These are phyloP conservation scores for Valencia hispanica DNA, from an alignment of 2,797 vertebrate species.

Conservation along the genomic window DNA sequence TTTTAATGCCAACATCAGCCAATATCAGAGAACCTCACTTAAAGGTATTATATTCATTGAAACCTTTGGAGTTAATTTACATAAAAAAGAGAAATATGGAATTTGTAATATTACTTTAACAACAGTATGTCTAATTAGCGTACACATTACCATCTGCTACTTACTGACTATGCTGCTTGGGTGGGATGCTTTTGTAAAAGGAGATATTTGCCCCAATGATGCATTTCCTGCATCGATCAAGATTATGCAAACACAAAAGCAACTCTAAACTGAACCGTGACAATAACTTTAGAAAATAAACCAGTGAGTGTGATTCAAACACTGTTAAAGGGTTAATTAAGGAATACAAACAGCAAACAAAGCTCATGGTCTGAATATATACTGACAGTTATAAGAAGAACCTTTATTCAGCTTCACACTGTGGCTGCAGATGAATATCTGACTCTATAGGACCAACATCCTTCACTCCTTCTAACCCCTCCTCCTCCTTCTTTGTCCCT, in stretches of 20 bases:
- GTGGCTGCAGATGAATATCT: slow-evolving; percentile 14
- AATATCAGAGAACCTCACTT: no score
- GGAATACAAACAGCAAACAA: background rate
- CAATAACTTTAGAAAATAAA: background rate
- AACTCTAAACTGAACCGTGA: background rate
- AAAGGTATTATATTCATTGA: background rate
- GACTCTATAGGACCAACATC: slow-evolving; percentile 21
- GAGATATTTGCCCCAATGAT: background rate
- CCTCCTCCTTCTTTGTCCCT: slow-evolving; percentile 58
- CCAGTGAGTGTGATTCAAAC: background rate
- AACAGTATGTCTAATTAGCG: background rate
- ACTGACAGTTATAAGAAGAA: background rate
- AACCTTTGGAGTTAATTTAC: background rate
- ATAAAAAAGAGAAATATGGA: background rate
- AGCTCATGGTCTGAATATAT: background rate
- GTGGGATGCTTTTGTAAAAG: background rate
- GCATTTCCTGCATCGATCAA: background rate
- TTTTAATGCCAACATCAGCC: no score
- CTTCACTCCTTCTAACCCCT: slow-evolving; percentile 37
- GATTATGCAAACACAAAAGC: background rate
- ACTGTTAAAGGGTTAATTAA: background rate
- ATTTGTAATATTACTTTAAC: background rate
- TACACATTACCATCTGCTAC: background rate
- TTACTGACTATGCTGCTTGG: background rate
- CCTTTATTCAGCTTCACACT: background rate